Percentiles rank a stretch among this genome's conserved stretches.
Evolutionary conservation across 1,140 invertebrate genomes (phyloP).

Genomic region (Luehdorfia chinensis): DNA sequence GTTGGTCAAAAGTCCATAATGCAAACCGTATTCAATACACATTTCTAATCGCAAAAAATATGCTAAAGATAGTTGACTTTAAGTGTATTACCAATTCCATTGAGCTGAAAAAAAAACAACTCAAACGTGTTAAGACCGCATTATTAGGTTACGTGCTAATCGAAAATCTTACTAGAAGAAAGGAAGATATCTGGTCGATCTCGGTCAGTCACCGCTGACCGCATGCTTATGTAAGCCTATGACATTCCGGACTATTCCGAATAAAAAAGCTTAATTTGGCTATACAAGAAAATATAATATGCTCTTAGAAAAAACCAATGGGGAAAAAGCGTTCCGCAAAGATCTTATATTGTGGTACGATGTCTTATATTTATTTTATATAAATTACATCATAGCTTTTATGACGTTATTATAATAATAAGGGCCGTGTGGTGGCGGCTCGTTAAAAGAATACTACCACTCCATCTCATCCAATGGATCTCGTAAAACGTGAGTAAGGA

Average conservation of each 20-base stretch:
- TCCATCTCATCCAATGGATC: no score
- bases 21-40: slow-evolving; percentile 3
- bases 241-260: slow-evolving; percentile 29
- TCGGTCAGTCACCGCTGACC: slow-evolving; percentile 46
- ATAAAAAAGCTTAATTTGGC: slow-evolving; percentile 19
- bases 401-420: no score
- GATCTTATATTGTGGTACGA: no score
- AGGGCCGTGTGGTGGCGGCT: no score
- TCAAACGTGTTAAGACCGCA: slow-evolving; percentile 19
- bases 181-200: slow-evolving; percentile 29
- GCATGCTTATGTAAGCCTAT: slow-evolving; percentile 19
- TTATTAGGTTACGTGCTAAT: slow-evolving; percentile 44
- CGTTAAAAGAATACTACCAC: no score
- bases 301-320: slow-evolving; percentile 20
- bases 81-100: slow-evolving; percentile 12
- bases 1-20: no score
- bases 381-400: no score
- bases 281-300: slow-evolving; percentile 12
- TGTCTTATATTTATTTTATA: no score
- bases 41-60: slow-evolving; percentile 6
- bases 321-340: slow-evolving; percentile 16
- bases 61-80: slow-evolving; percentile 1
- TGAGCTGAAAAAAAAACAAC: slow-evolving; percentile 15
- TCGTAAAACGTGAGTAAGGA: no score
- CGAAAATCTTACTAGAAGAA: slow-evolving; percentile 31